A percentile compares a stretch with the other conserved stretches of the same genome.
These are phyloP conservation scores for Labeo calbasu DNA, from an alignment of 2,797 vertebrate species.

Conservation along the genomic window DNA sequence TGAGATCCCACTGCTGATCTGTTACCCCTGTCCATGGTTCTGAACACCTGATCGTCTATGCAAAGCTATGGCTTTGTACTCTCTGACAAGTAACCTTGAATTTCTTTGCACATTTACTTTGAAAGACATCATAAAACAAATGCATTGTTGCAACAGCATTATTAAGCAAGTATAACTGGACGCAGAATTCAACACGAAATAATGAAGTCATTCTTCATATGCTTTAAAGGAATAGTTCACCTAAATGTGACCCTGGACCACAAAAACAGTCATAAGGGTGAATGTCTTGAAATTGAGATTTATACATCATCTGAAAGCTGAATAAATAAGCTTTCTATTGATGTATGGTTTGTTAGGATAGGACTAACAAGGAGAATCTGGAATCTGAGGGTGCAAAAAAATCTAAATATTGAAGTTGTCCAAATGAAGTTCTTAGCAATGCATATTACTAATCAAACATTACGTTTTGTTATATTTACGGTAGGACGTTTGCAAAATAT, in stretches of 20 bases:
- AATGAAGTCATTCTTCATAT: background rate
- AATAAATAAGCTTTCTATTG: too few species aligned
- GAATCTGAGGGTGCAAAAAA: too few species aligned
- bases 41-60: background rate
- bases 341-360: too few species aligned
- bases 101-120: background rate
- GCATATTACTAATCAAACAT: too few species aligned
- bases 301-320: too few species aligned
- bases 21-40: slow-evolving; percentile 44
- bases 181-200: background rate
- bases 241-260: background rate
- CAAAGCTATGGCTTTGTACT: background rate
- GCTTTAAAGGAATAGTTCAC: background rate
- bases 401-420: too few species aligned
- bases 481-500: too few species aligned
- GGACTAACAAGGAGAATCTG: too few species aligned
- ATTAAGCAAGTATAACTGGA: background rate
- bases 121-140: background rate
- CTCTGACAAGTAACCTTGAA: background rate
- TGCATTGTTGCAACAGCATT: slow-evolving; percentile 1
- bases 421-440: too few species aligned
- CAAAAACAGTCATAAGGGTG: too few species aligned
- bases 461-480: too few species aligned
- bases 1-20: background rate
- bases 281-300: too few species aligned